These are phyloP conservation scores for Drepana arcuata DNA, from an alignment of 1,140 invertebrate species.

Conservation along the genomic window DNA sequence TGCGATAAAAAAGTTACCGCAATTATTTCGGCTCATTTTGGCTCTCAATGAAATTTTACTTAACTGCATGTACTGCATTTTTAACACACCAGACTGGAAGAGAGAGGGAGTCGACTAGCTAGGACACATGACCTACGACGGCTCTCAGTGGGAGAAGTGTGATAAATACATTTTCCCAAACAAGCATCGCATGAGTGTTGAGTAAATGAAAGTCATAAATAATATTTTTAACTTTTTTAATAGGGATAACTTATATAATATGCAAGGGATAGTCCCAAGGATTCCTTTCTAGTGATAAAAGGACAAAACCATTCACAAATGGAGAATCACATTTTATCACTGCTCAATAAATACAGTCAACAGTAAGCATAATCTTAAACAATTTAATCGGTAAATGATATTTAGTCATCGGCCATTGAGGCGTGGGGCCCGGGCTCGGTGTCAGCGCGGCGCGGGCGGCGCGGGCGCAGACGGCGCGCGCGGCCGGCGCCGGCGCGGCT, in stretches of 20 bases:
- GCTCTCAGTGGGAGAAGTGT: no score
- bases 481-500: slow-evolving; percentile 61
- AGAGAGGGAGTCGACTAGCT: no score
- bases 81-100: no score
- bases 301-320: slow-evolving; percentile 65
- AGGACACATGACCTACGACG: no score
- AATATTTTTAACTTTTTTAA: slow-evolving; percentile 69
- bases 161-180: no score
- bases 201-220: no score
- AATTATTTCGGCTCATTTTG: no score
- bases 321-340: slow-evolving; percentile 68
- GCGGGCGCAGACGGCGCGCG: slow-evolving; percentile 31
- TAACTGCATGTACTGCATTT: no score
- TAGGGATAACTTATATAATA: slow-evolving; percentile 71
- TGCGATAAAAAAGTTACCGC: no score
- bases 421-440: no score
- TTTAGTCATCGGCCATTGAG: slow-evolving; percentile 60
- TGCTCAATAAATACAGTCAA: slow-evolving; percentile 69
- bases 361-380: slow-evolving; percentile 70
- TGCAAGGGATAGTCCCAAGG: slow-evolving; percentile 65
- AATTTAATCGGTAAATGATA: slow-evolving; percentile 61
- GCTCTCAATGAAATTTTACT: no score
- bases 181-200: no score
- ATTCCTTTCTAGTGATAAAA: slow-evolving; percentile 66
- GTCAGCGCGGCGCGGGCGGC: background rate